Base-by-base conservation (phyloP, 1,140 invertebrate species). In the Heliconius melpomene region DNA sequence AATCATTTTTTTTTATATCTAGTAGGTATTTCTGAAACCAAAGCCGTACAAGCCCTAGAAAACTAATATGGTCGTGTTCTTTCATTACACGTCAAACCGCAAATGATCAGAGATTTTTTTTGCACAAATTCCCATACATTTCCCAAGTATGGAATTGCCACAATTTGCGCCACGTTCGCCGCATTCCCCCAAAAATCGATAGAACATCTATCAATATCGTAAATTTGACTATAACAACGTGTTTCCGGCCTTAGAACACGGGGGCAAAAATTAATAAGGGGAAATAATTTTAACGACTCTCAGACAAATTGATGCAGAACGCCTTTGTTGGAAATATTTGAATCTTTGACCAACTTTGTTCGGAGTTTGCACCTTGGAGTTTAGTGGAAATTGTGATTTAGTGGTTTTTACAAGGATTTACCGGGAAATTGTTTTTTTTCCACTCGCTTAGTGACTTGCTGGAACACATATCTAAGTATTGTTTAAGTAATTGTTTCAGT, bases 221-320 rank as follows among this genome's bases (percentile, higher is more conserved):
- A 88, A 89, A 88, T 86, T 85, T 86, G 85, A 88, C 85, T 88
- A 88, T 89, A 89, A 87, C 88, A 86, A 84, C 87, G 87, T 88
- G 86, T 85, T 90, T 88, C 88, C 87, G 84, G 85, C 82, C 72
- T 84, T 83, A 79, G 82, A 85, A 79, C 82, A 75, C 80, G 83
- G 87, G 90, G 91, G 87, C 88, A 89, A 87, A 91, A 91, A 93
- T 93, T 92, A 94, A 92, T 93, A 91, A 88, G 86, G 90, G 88
- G 91, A 91, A 91, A 93, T 89, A 89, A 91, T 92, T 93, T 94
- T 94, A 93, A 94, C 91, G 91, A 94, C 86, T 89, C 84, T 85
- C 85, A 86, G 89, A 91, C 89, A 91, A 91, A 92, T 91, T 91
- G 79, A 82, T 77, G 90, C 77, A 84, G 90, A 92, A 92, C 86